Conservation (phyloP, 1,140 invertebrate genomes). For the Drosophila athabasca region DNA sequence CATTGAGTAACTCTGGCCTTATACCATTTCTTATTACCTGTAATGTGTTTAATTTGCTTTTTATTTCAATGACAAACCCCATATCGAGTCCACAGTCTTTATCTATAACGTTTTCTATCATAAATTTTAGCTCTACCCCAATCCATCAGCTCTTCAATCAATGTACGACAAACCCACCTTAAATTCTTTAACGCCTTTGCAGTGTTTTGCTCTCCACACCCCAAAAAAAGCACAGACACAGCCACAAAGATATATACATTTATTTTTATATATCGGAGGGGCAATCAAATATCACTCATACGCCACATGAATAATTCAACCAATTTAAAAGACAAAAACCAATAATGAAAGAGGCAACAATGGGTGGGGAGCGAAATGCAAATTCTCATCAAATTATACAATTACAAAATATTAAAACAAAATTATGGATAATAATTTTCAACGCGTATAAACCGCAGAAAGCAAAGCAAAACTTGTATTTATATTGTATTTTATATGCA, state of each 20-base stretch:
- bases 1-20: too few species aligned
- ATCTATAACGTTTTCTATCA: neutral
- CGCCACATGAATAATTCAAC: constrained; percentile 75
- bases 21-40: too few species aligned
- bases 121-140: too few species aligned
- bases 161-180: neutral
- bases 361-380: constrained; percentile 41
- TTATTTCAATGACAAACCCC: neutral
- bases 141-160: neutral
- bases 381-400: constrained; percentile 78
- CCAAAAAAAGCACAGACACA: neutral
- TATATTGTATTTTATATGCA: constrained; percentile 59
- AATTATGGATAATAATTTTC: constrained; percentile 74
- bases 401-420: constrained; percentile 78
- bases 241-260: neutral
- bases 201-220: constrained; percentile 14
- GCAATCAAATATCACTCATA: constrained; percentile 79
- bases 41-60: too few species aligned
- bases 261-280: constrained; percentile 11
- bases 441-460: constrained; percentile 38
- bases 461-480: constrained; percentile 29
- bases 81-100: neutral
- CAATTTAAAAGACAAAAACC: constrained; percentile 31
- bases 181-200: neutral
- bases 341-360: constrained; percentile 3